Conservation (phyloP, 37 sponge, comb jelly and placozoan genomes). For the Bolinopsis microptera region DNA sequence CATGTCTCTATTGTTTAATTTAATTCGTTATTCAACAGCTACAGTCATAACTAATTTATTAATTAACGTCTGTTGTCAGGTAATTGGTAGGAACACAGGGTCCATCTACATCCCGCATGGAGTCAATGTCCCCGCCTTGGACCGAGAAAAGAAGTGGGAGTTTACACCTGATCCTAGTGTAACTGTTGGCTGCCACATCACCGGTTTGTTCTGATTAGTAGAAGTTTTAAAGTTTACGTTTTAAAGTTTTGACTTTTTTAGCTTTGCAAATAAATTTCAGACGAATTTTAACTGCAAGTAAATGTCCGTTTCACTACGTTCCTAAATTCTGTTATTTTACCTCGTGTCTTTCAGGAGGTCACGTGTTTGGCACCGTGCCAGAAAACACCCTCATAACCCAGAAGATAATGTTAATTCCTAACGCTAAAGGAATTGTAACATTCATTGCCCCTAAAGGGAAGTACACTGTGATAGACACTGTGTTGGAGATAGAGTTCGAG, state of each 20-base stretch:
- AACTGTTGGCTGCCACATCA: slow-evolving; percentile 43
- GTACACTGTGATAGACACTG: slow-evolving; percentile 82
- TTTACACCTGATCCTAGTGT: slow-evolving; percentile 75
- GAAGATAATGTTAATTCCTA: slow-evolving; percentile 85
- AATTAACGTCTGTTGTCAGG: slow-evolving; percentile 74
- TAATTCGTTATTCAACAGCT: too few relatives aligned
- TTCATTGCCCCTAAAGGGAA: slow-evolving; percentile 87
- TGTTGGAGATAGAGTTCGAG: slow-evolving; percentile 93
- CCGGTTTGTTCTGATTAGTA: slow-evolving; percentile 4
- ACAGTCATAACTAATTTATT: too few relatives aligned
- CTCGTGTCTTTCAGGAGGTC: slow-evolving; percentile 83
- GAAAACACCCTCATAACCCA: slow-evolving; percentile 94
- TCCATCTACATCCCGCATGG: slow-evolving; percentile 98
- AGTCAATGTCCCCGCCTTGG: slow-evolving; percentile 81
- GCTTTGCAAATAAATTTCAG: too few relatives aligned
- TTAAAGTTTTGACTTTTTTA: too few relatives aligned
- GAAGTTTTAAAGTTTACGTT: too few relatives aligned
- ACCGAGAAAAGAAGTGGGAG: slow-evolving; percentile 75
- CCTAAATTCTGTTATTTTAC: too few relatives aligned
- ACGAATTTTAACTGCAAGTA: too few relatives aligned
- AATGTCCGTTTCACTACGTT: too few relatives aligned
- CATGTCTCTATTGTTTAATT: too few relatives aligned
- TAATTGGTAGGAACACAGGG: slow-evolving; percentile 84
- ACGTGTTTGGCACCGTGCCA: slow-evolving; percentile 81
- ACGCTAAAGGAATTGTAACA: slow-evolving; percentile 83